These are phyloP conservation scores for Bellardia pandia DNA, from an alignment of 2,888 invertebrate species.

Conservation along the genomic window DNA sequence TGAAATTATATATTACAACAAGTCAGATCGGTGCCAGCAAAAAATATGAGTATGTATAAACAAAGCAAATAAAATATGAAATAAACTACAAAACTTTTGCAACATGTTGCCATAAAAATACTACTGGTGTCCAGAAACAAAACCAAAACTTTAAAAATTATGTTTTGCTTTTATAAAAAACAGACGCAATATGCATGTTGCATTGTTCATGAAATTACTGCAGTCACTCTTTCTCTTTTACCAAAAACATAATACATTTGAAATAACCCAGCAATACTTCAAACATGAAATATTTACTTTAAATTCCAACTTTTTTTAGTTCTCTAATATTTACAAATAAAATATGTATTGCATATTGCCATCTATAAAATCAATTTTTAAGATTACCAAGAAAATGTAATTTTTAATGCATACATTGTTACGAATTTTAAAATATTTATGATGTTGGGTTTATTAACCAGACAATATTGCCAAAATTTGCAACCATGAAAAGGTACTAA, in stretches of 20 bases:
- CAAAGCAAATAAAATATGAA: neutral
- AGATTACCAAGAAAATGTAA: too few species aligned
- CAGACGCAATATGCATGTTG: conserved; percentile 47
- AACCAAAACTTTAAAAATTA: conserved; percentile 22
- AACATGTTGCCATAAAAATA: conserved; percentile 58
- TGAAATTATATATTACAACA: too few species aligned
- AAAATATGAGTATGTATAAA: neutral
- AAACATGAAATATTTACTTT: too few species aligned
- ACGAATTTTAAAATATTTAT: neutral
- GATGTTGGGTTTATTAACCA: conserved; percentile 12
- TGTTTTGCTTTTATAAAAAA: neutral
- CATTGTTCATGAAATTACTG: conserved; percentile 59
- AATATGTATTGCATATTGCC: too few species aligned
- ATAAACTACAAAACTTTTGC: conserved; percentile 46
- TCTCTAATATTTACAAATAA: too few species aligned
- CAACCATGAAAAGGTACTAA: conserved; percentile 26
- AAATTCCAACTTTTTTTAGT: too few species aligned
- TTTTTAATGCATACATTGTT: neutral
- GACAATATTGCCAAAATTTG: conserved; percentile 8
- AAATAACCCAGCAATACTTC: conserved; percentile 43
- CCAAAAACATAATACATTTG: neutral
- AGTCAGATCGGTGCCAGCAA: neutral
- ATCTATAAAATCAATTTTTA: too few species aligned
- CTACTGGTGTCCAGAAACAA: conserved; percentile 46
- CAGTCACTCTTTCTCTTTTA: conserved; percentile 43